Conservation (phyloP, 2,797 vertebrate genomes). For the Liasis olivaceus region DNA sequence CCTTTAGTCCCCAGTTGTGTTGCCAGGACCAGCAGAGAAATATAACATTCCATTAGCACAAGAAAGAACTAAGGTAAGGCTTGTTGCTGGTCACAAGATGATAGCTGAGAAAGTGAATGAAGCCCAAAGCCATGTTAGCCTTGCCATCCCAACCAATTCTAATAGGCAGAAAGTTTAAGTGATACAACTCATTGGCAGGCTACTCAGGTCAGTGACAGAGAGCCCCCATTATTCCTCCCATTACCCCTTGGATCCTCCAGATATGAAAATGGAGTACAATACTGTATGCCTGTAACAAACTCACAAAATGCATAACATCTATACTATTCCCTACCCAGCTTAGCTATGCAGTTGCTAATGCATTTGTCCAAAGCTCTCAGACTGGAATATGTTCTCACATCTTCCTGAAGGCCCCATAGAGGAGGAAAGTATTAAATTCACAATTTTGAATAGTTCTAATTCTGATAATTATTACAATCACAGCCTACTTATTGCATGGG, state of each 20-base stretch:
- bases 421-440: not conserved
- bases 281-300: not conserved
- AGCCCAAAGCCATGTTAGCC: not conserved
- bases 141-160: not conserved
- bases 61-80: not conserved
- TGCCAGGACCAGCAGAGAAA: not conserved
- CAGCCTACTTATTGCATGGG: not conserved
- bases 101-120: not conserved
- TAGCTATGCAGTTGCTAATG: not conserved
- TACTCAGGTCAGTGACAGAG: not conserved
- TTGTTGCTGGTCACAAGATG: not conserved
- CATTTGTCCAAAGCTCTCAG: not conserved
- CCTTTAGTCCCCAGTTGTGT: not conserved
- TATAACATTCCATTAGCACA: not conserved
- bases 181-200: not conserved
- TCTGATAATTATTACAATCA: not conserved
- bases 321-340: not conserved
- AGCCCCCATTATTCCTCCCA: not conserved
- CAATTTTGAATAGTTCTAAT: not conserved
- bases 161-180: not conserved
- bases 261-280: not conserved
- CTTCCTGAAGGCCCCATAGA: not conserved
- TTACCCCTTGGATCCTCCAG: not conserved
- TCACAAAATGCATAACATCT: not conserved
- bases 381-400: not conserved